Conservation (phyloP, 2,888 invertebrate species). For the Dusona sp. region DNA sequence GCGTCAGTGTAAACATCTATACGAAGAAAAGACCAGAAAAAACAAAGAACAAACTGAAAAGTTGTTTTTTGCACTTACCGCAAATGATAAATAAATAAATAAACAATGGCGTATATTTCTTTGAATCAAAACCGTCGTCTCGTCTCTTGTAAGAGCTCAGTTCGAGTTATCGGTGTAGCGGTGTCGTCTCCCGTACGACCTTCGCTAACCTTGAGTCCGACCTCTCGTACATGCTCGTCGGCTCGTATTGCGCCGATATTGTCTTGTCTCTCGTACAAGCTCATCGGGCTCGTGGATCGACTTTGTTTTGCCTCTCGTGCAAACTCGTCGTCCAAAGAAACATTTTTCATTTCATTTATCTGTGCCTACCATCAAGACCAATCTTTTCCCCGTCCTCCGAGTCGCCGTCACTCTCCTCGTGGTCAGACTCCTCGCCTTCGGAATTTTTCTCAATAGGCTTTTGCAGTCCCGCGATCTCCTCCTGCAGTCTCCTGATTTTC, state of each 20-base stretch:
- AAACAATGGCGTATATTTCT: too few species aligned
- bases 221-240: conserved; percentile 18
- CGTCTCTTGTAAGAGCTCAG: background rate
- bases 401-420: background rate
- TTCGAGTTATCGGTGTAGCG: conserved; percentile 4
- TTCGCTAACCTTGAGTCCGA: conserved; percentile 2
- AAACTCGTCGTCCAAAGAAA: conserved; percentile 14
- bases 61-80: conserved; percentile 1
- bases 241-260: conserved; percentile 15
- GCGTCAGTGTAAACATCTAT: conserved; percentile 12
- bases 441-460: conserved; percentile 2
- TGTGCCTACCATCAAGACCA: conserved; percentile 3
- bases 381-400: conserved; percentile 31
- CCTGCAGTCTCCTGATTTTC: conserved; percentile 23
- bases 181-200: conserved; percentile 26
- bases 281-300: conserved; percentile 18
- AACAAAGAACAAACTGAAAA: background rate
- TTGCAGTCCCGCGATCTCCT: conserved; percentile 10
- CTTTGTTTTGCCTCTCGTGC: conserved; percentile 31
- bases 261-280: conserved; percentile 32
- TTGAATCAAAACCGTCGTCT: too few species aligned
- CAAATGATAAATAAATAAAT: background rate
- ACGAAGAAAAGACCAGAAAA: background rate
- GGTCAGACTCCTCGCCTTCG: background rate
- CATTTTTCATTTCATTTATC: background rate